A percentile compares a stretch with the other conserved stretches of the same genome.
Conservation (phyloP, 2,113 vertebrate genomes). For the Athene cunicularia region DNA sequence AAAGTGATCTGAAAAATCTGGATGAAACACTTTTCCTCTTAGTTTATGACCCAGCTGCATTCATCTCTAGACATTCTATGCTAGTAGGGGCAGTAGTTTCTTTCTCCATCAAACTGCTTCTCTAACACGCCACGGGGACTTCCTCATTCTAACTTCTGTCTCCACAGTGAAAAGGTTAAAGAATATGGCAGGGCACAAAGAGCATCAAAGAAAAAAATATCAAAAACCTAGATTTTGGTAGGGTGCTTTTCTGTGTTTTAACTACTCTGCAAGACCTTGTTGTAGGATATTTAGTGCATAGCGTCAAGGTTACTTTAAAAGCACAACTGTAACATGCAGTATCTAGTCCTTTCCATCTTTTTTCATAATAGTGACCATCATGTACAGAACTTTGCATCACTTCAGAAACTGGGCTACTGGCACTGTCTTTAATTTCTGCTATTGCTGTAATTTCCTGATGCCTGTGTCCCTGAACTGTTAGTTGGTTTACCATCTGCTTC, state of each 20-base stretch:
- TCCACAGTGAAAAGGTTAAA: neutral
- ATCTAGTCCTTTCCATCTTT: neutral
- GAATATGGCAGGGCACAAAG: neutral
- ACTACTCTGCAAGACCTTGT: neutral
- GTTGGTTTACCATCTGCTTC: neutral
- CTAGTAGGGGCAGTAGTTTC: neutral
- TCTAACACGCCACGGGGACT: fast-evolving
- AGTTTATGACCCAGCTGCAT: neutral
- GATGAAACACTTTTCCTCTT: neutral
- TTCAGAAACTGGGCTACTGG: neutral
- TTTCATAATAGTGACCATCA: neutral
- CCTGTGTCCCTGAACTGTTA: neutral
- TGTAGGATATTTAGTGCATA: neutral
- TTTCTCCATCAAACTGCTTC: neutral
- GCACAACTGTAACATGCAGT: neutral
- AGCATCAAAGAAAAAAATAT: neutral
- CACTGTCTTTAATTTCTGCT: neutral
- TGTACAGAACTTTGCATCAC: neutral
- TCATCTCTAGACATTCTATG: neutral
- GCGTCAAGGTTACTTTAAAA: neutral
- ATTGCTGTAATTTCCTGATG: neutral
- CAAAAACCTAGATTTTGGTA: neutral
- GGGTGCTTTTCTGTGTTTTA: neutral
- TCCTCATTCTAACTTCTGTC: neutral
- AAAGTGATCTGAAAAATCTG: neutral